Evolutionary conservation across 2,888 invertebrate species (phyloP).

Genomic region (Athripsodes cinereus): DNA sequence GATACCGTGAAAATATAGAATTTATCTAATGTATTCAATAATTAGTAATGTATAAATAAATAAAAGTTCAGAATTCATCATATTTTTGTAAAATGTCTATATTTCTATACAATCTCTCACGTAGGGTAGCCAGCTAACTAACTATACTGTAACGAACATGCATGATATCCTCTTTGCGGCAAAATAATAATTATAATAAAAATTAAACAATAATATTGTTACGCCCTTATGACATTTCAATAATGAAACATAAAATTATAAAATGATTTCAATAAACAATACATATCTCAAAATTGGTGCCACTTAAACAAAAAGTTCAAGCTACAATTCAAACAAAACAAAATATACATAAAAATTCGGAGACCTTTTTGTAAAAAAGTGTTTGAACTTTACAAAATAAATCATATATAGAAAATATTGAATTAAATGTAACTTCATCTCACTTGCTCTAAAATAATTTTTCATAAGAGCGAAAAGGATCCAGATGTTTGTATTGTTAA

Average conservation of each 20-base stretch:
- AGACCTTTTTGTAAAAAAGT: neutral
- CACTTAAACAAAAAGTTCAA: neutral
- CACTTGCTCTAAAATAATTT: neutral
- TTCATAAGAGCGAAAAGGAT: neutral
- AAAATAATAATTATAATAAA: neutral
- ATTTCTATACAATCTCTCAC: no score
- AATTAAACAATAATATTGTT: neutral
- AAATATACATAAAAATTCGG: neutral
- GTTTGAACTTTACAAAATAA: neutral
- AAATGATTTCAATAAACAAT: neutral
- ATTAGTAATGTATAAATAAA: no score
- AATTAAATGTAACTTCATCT: neutral
- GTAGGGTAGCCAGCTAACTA: no score
- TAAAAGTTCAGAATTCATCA: no score
- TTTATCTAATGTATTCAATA: no score
- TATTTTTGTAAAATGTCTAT: no score
- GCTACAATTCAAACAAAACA: neutral
- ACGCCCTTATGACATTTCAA: neutral
- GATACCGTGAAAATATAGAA: no score
- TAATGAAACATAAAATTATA: neutral
- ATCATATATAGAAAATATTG: neutral
- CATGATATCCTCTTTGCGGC: no score
- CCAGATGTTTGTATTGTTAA: neutral
- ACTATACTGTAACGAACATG: no score
- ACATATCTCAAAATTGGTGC: neutral